phyloP scores from a whole-genome alignment of 2,888 invertebrate species.

The Lasius fuliginosus region DNA sequence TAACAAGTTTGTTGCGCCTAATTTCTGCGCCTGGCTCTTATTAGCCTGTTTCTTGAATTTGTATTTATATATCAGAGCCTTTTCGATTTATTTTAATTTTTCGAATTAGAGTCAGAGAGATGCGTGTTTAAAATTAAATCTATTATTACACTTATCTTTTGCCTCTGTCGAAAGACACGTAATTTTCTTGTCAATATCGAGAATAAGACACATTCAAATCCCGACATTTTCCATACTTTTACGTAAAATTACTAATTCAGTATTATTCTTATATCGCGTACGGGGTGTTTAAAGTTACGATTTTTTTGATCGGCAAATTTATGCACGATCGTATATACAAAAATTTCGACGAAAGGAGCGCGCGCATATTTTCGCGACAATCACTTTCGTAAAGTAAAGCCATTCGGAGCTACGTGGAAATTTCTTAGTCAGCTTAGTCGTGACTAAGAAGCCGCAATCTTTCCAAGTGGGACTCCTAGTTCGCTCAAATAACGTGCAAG shows the following conservation, averaged over 20 bases:
- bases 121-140: background rate
- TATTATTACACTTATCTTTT: background rate
- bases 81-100: background rate
- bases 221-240: background rate
- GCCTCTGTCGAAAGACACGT: background rate
- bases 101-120: background rate
- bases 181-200: background rate
- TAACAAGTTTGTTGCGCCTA: too few species aligned
- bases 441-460: slow-evolving; percentile 37
- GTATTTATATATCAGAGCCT: too few species aligned
- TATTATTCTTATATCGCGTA: background rate
- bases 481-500: slow-evolving; percentile 23
- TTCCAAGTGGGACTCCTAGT: slow-evolving; percentile 12
- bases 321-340: background rate
- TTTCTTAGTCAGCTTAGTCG: slow-evolving; percentile 62
- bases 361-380: slow-evolving; percentile 33
- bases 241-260: background rate
- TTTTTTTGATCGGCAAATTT: background rate
- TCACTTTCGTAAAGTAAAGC: background rate
- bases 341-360: background rate
- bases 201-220: background rate
- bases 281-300: background rate
- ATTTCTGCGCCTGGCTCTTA: too few species aligned
- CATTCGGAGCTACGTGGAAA: slow-evolving; percentile 5
- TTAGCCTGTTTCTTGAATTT: too few species aligned